These are phyloP conservation scores for Myotis brandtii DNA, from an alignment of 2,113 vertebrate genomes.

Conservation along the genomic window DNA sequence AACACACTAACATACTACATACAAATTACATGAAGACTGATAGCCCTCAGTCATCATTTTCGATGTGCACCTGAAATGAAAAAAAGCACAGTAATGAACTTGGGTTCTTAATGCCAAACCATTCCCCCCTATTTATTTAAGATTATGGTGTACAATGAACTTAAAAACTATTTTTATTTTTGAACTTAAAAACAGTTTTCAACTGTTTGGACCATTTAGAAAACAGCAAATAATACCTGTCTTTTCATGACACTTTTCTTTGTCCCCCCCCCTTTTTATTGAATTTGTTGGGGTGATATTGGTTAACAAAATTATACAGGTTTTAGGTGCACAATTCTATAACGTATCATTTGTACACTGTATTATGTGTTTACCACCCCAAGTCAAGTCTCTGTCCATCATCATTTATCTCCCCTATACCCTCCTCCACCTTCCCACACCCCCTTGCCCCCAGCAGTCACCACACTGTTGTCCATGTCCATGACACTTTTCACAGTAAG, in stretches of 20 bases:
- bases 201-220: background rate
- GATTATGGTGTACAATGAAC: background rate
- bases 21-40: background rate
- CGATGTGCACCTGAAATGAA: constrained; percentile 8
- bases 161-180: constrained; percentile 23
- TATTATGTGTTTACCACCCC: background rate
- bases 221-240: background rate
- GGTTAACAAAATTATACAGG: background rate
- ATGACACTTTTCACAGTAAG: background rate
- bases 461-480: background rate
- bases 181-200: background rate
- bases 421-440: background rate
- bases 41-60: background rate
- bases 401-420: background rate
- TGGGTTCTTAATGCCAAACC: background rate
- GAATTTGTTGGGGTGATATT: background rate
- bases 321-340: background rate
- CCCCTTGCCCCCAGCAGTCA: background rate
- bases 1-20: background rate
- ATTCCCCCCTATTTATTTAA: background rate
- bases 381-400: background rate
- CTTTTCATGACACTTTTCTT: background rate
- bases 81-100: constrained; percentile 4
- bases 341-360: background rate
- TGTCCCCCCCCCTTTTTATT: background rate